A percentile compares a stretch with the other conserved stretches of the same genome.
Evolutionary conservation across 2,797 vertebrate genomes (phyloP).

Genomic region (Pteronotus mesoamericanus): DNA sequence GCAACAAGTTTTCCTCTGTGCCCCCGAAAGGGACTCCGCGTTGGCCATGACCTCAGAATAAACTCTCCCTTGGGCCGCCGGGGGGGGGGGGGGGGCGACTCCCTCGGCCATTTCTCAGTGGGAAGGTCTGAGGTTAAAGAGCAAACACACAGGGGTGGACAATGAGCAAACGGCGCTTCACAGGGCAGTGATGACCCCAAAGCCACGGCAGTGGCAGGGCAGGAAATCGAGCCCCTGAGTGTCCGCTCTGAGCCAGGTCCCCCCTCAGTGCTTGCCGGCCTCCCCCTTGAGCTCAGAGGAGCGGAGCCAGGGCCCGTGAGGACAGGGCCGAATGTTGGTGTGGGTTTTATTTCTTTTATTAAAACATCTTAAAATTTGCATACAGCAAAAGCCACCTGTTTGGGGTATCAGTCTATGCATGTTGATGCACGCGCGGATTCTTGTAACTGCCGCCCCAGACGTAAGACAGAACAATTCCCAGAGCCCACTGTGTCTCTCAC

Average conservation of each 20-base stretch:
- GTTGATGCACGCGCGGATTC: not conserved
- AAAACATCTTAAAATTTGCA: not conserved
- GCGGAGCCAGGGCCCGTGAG: not conserved
- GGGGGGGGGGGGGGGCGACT: not conserved
- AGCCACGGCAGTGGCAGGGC: accelerated
- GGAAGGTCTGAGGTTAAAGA: not conserved
- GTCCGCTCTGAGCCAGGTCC: not conserved
- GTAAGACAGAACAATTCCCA: not conserved
- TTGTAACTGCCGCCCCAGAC: not conserved
- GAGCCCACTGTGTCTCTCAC: not conserved
- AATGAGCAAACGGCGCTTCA: not conserved
- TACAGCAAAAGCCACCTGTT: not conserved
- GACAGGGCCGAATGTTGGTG: not conserved
- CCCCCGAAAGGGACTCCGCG: not conserved
- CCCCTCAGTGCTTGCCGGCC: not conserved
- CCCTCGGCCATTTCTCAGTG: not conserved
- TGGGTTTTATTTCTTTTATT: not conserved
- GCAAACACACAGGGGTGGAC: not conserved
- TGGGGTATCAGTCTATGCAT: not conserved
- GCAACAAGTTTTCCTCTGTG: not conserved
- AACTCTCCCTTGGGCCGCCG: not conserved
- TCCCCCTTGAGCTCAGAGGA: not conserved
- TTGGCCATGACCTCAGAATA: not conserved
- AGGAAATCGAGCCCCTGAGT: not conserved
- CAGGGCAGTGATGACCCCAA: not conserved